Percentiles rank a stretch among this genome's conserved stretches.
phyloP scores from a whole-genome alignment of 2,797 vertebrate genomes.

The Cheirogaleus major region DNA sequence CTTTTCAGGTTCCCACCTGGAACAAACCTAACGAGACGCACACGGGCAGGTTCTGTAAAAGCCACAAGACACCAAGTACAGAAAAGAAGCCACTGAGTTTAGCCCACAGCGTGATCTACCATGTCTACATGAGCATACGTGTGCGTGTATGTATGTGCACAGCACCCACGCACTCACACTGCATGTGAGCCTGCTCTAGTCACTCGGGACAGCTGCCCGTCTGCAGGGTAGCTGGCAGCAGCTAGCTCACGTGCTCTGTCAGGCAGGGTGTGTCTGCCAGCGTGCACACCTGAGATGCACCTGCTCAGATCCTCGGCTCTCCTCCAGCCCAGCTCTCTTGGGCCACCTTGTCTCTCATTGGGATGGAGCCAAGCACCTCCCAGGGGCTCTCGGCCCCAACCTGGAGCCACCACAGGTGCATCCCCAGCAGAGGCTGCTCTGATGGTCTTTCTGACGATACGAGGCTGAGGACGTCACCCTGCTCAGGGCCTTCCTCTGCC shows the following conservation, averaged over 20 bases:
- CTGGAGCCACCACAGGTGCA: rapidly evolving
- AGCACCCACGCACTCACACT: too few species aligned
- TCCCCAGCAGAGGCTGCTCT: rapidly evolving
- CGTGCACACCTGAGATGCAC: background rate
- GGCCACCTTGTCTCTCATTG: background rate
- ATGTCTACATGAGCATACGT: rapidly evolving
- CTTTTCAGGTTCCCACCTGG: too few species aligned
- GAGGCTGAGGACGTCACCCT: rapidly evolving
- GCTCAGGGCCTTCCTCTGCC: rapidly evolving
- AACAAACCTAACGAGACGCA: background rate
- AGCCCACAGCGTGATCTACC: rapidly evolving
- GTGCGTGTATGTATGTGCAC: rapidly evolving
- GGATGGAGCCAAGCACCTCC: background rate
- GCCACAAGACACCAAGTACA: background rate
- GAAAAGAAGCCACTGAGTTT: rapidly evolving
- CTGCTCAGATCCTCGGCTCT: background rate
- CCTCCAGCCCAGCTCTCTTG: rapidly evolving
- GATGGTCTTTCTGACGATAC: rapidly evolving
- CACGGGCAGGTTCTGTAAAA: rapidly evolving
- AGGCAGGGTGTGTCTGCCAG: rapidly evolving
- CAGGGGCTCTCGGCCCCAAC: rapidly evolving
- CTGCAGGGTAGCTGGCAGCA: background rate
- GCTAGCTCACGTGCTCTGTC: background rate
- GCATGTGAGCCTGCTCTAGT: rapidly evolving
- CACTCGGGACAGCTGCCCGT: background rate